Conservation (phyloP, 2,888 invertebrate species). For the Cephus spinipes region DNA sequence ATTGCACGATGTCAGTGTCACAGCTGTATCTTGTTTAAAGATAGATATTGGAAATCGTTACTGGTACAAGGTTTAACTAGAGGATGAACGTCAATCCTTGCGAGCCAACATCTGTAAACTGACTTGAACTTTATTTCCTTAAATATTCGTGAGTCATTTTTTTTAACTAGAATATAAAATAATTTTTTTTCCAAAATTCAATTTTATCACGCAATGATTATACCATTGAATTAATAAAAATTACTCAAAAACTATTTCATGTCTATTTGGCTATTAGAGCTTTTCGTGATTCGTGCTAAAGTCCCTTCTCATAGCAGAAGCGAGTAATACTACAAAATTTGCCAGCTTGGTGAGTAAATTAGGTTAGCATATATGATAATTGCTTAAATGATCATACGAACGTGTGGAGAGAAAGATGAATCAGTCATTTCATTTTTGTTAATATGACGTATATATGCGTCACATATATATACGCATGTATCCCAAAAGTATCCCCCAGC, state of each 20-base stretch:
- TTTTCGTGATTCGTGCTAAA: background rate
- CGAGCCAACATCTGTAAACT: background rate
- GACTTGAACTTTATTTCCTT: background rate
- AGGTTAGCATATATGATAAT: background rate
- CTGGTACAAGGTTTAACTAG: background rate
- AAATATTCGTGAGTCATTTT: background rate
- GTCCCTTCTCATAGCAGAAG: background rate
- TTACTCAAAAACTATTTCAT: background rate
- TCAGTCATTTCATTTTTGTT: background rate
- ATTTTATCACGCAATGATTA: too few species aligned
- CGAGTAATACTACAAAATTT: background rate
- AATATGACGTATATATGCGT: background rate
- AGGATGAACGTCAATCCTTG: background rate
- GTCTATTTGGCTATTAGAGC: background rate
- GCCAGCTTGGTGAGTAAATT: background rate
- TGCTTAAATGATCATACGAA: background rate
- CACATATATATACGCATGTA: too few species aligned
- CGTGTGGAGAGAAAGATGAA: background rate
- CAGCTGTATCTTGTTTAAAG: slow-evolving; percentile 10
- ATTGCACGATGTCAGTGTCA: background rate
- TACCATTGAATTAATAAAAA: background rate
- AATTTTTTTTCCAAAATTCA: too few species aligned
- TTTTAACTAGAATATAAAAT: too few species aligned
- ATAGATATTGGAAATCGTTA: slow-evolving; percentile 30
- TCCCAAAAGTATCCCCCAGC: too few species aligned